A percentile compares a stretch with the other conserved stretches of the same genome.
These are phyloP conservation scores for Cryptoblepharus egeriae DNA, from an alignment of 2,797 vertebrate genomes.

Conservation along the genomic window DNA sequence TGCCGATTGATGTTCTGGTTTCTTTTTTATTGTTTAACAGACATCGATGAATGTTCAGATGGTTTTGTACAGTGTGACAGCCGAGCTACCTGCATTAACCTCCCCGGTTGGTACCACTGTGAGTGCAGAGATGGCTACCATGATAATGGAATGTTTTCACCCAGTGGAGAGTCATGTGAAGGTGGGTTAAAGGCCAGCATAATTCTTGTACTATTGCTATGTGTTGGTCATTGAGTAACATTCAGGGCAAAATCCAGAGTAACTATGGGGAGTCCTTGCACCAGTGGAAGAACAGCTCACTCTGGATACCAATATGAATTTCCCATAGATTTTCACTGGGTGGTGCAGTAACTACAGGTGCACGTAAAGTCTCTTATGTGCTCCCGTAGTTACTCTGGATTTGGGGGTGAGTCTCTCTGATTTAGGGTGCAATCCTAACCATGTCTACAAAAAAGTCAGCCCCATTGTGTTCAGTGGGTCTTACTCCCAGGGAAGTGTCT, in stretches of 20 bases:
- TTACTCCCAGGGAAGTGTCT: too few relatives aligned
- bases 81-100: slow-evolving; percentile 95
- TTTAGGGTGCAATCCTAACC: too few relatives aligned
- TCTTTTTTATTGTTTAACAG: slow-evolving; percentile 74
- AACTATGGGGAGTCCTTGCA: too few relatives aligned
- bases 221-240: background rate
- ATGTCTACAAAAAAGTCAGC: too few relatives aligned
- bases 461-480: too few relatives aligned
- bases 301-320: too few relatives aligned
- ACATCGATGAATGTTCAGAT: slow-evolving; percentile 96
- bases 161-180: slow-evolving; percentile 95
- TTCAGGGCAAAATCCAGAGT: too few relatives aligned
- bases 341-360: too few relatives aligned
- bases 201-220: background rate
- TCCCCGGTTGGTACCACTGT: slow-evolving; percentile 99
- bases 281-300: too few relatives aligned
- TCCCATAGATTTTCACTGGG: too few relatives aligned
- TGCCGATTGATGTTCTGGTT: slow-evolving; percentile 5
- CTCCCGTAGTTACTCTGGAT: too few relatives aligned
- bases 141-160: slow-evolving; percentile 96
- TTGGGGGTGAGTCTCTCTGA: background rate
- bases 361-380: too few relatives aligned
- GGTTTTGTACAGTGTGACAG: slow-evolving; percentile 98
- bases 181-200: slow-evolving; percentile 80
- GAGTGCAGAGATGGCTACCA: slow-evolving; percentile 98